Evolutionary conservation across 2,888 invertebrate genomes (phyloP).

Genomic region (Eugnorisma glareosa): DNA sequence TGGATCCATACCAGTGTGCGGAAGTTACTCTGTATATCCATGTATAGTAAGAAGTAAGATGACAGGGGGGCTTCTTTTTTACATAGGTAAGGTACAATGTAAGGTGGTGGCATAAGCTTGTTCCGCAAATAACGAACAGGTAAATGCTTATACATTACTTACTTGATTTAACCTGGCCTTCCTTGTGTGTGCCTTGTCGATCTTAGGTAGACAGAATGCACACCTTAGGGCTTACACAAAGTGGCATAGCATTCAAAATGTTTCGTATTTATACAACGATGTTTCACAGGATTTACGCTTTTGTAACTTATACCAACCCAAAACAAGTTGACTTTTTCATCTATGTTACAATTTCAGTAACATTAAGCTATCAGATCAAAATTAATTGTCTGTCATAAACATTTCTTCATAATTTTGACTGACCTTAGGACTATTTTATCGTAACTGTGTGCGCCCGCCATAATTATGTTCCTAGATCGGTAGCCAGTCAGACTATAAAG

Average conservation of each 20-base stretch:
- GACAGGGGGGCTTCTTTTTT: constrained; percentile 24
- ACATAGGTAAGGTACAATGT: background rate
- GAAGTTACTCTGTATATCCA: no score
- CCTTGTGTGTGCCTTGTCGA: background rate
- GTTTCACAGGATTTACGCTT: background rate
- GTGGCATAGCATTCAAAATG: background rate
- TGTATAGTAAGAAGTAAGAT: no score
- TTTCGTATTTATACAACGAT: background rate
- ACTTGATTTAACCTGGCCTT: constrained; percentile 19
- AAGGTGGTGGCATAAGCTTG: constrained; percentile 11
- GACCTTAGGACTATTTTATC: no score
- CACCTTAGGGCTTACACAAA: background rate
- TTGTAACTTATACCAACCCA: background rate
- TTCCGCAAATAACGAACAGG: constrained; percentile 19
- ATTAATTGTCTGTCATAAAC: background rate
- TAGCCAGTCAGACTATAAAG: no score
- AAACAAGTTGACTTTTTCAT: background rate
- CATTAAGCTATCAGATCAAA: background rate
- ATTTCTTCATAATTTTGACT: background rate
- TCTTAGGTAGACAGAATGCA: background rate
- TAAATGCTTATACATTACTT: constrained; percentile 30
- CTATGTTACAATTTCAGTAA: background rate
- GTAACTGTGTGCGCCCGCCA: background rate
- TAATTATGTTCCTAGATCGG: background rate
- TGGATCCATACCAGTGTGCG: no score